Evolutionary conservation across 2,797 vertebrate genomes (phyloP).

Genomic region (Girardinus metallicus): DNA sequence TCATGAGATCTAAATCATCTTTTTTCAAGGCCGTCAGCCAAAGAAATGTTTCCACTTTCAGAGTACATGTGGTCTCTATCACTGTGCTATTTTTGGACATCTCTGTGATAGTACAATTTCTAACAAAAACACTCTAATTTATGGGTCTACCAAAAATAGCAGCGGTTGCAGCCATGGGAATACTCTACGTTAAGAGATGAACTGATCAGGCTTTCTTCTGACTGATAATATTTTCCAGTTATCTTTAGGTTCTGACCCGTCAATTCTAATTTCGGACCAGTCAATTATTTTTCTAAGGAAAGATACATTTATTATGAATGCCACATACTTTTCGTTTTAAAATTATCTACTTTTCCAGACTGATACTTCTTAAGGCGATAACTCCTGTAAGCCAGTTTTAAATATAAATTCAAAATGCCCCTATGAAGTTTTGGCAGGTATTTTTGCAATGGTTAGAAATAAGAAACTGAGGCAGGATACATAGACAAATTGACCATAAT

Average conservation of each 20-base stretch:
- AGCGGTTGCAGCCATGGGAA: background rate
- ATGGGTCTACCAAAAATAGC: slow-evolving; percentile 46
- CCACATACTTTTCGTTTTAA: background rate
- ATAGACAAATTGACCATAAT: background rate
- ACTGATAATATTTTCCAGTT: background rate
- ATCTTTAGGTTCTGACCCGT: background rate
- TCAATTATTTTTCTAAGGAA: background rate
- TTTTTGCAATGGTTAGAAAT: background rate
- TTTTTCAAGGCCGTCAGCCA: slow-evolving; percentile 40
- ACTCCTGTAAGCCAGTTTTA: background rate
- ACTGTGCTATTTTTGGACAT: slow-evolving; percentile 54
- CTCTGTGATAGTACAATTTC: slow-evolving; percentile 45
- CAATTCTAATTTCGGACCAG: background rate
- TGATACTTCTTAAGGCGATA: background rate
- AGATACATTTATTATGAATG: background rate
- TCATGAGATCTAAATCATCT: slow-evolving; percentile 13
- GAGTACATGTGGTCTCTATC: slow-evolving; percentile 29
- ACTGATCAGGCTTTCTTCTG: background rate
- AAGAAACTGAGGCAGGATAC: background rate
- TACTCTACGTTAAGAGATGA: background rate
- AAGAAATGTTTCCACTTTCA: slow-evolving; percentile 21
- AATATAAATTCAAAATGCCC: background rate
- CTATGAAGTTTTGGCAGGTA: background rate
- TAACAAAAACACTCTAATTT: slow-evolving; percentile 34
- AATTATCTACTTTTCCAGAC: background rate